These are phyloP conservation scores for Hippocampus kuda DNA, from an alignment of 2,797 vertebrate genomes.

Conservation along the genomic window DNA sequence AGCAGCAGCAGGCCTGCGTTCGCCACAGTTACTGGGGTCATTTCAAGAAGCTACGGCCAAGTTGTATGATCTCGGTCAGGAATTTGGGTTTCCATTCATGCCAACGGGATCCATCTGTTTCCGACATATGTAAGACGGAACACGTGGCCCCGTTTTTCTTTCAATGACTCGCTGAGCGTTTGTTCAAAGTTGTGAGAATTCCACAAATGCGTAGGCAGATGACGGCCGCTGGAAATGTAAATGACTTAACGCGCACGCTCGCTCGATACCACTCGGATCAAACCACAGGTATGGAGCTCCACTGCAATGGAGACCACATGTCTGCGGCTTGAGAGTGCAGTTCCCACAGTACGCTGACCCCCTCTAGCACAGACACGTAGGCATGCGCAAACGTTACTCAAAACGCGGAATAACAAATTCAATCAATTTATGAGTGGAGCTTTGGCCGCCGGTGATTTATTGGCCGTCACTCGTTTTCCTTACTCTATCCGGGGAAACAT, in stretches of 20 bases:
- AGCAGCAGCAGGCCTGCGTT: background rate
- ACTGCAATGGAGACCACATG: constrained; percentile 60
- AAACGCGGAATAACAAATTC: constrained; percentile 1
- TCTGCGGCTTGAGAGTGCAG: constrained; percentile 42
- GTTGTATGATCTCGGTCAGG: background rate
- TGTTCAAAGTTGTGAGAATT: background rate
- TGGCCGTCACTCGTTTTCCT: background rate
- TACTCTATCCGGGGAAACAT: background rate
- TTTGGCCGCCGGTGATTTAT: constrained; percentile 5
- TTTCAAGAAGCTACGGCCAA: background rate
- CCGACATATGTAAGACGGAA: background rate
- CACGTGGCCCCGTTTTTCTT: background rate
- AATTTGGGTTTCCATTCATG: background rate
- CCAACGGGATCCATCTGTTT: background rate
- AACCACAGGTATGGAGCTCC: constrained; percentile 52
- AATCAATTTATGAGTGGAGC: background rate
- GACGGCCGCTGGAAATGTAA: background rate
- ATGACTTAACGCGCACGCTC: constrained; percentile 9
- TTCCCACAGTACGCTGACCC: constrained; percentile 51
- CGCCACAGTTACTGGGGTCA: too few species aligned
- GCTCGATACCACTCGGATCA: constrained; percentile 19
- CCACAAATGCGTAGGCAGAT: background rate
- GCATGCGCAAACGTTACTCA: constrained; percentile 28
- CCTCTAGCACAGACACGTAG: constrained; percentile 6
- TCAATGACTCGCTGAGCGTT: background rate